Conservation (phyloP, 2,113 vertebrate species). For the Cyanoramphus novaezelandiae region DNA sequence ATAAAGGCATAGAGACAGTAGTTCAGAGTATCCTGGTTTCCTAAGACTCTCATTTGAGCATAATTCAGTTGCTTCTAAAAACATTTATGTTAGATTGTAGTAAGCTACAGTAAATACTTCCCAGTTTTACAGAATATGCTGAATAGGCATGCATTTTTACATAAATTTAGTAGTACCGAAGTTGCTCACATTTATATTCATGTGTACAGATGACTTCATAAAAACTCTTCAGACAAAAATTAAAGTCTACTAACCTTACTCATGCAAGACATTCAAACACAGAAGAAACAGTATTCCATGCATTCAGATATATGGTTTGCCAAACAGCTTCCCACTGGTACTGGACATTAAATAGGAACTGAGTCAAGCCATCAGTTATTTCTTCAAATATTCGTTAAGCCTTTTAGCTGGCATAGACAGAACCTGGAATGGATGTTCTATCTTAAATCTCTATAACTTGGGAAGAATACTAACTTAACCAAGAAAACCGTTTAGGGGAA, state of each 20-base stretch:
- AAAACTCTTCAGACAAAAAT: not conserved
- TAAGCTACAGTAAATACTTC: not conserved
- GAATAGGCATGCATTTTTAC: not conserved
- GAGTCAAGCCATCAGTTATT: not conserved
- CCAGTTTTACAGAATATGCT: not conserved
- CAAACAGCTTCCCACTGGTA: not conserved
- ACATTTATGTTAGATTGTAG: not conserved
- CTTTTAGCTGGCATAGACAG: not conserved
- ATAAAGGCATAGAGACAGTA: fast-evolving
- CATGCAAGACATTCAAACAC: not conserved
- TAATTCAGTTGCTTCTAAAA: not conserved
- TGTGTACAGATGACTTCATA: not conserved
- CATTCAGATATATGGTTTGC: not conserved
- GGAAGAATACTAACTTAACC: not conserved
- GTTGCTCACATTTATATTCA: not conserved
- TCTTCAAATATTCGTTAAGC: not conserved
- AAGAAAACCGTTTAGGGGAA: not conserved
- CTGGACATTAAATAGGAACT: not conserved
- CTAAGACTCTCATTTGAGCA: not conserved
- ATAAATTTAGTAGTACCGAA: not conserved
- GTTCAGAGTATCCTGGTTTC: not conserved
- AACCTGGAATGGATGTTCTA: not conserved
- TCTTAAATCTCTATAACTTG: not conserved
- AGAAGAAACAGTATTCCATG: not conserved
- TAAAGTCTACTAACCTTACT: not conserved